Base-by-base conservation (phyloP, 2,797 vertebrate species). In the Pseudochirops corinnae region DNA sequence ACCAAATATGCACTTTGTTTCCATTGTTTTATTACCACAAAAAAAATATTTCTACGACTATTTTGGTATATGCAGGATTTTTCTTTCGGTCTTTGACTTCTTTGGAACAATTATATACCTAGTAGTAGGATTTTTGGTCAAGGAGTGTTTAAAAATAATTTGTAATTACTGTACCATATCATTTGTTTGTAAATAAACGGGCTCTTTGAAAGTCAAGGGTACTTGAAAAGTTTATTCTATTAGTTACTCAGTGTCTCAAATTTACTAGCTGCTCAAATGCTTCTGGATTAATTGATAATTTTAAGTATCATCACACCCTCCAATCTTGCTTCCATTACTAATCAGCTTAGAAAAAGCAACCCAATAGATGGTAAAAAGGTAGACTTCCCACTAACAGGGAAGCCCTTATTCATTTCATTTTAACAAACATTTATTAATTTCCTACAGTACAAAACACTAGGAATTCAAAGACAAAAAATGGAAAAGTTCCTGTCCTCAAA, bases 181-280 rank as follows among this genome's bases (percentile, higher is more conserved):
- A 87, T 87, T 82, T 82, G 18, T 87, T 87, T 87, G 74, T 46
- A 87, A 87, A 87, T 46, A 87, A 87, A 87, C 50, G 74, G 74
- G 39, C 18, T 87, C 74, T 87, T 87, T 87, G 39, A 87, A 87
- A 50, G 10, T 87, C 74, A 50, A 87, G 9, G 39, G 39, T 50
- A 26, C 74, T 87, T 87, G 74, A 87, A 82, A 87, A 87, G 74
- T 87, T 46, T 87, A 50, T 24, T 87, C 18, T 82, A 82, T 82
- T 39, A 39, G 62, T 74, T 87, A 87, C 39, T 12, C 21, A 50
- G 39, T 46, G 39, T 87, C 39, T 50, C 10, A 9, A 87, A 87
- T 87, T 87, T 50, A 87, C 39, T 50, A 87, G 74, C 39, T 87
- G 50, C 39, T 46, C 24, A 87, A 39, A 87, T 87, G 7, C 39